phyloP scores from a whole-genome alignment of 2,888 invertebrate genomes.

The Merodon equestris region DNA sequence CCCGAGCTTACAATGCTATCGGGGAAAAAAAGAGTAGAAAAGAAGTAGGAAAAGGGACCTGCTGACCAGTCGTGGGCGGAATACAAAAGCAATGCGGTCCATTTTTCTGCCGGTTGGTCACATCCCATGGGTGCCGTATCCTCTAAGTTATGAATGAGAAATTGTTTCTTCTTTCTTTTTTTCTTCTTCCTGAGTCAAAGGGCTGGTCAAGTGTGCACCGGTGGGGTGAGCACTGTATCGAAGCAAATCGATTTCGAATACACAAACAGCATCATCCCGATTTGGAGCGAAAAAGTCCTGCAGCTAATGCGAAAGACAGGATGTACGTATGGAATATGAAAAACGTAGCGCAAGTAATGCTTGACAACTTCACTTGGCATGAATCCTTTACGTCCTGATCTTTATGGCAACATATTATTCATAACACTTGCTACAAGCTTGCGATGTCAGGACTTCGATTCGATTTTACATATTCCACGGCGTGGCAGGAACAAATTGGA shows the following conservation, averaged over 20 bases:
- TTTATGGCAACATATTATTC: slow-evolving; percentile 70
- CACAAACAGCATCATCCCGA: slow-evolving; percentile 47
- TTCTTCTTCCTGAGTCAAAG: slow-evolving; percentile 4
- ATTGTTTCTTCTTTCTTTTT: slow-evolving; percentile 72
- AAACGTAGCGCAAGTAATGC: slow-evolving; percentile 61
- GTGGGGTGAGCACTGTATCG: slow-evolving; percentile 29
- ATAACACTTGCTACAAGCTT: slow-evolving; percentile 60
- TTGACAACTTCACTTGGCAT: slow-evolving; percentile 58
- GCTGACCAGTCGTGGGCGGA: slow-evolving; percentile 51
- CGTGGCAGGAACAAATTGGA: slow-evolving; percentile 57
- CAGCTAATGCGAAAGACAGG: neutral
- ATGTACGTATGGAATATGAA: slow-evolving; percentile 16
- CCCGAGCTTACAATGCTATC: slow-evolving; percentile 3
- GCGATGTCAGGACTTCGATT: slow-evolving; percentile 13
- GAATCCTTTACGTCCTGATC: slow-evolving; percentile 70
- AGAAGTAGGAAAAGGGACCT: slow-evolving; percentile 22
- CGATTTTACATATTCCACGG: slow-evolving; percentile 36
- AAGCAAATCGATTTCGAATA: slow-evolving; percentile 70
- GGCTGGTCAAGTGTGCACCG: slow-evolving; percentile 45
- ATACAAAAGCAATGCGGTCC: slow-evolving; percentile 52
- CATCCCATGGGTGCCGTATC: slow-evolving; percentile 78
- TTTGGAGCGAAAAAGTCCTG: slow-evolving; percentile 11
- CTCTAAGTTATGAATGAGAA: slow-evolving; percentile 79
- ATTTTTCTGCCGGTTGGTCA: slow-evolving; percentile 43
- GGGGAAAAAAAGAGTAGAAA: slow-evolving; percentile 20